phyloP scores from a whole-genome alignment of 2,113 vertebrate genomes.

The Tachycineta bicolor region DNA sequence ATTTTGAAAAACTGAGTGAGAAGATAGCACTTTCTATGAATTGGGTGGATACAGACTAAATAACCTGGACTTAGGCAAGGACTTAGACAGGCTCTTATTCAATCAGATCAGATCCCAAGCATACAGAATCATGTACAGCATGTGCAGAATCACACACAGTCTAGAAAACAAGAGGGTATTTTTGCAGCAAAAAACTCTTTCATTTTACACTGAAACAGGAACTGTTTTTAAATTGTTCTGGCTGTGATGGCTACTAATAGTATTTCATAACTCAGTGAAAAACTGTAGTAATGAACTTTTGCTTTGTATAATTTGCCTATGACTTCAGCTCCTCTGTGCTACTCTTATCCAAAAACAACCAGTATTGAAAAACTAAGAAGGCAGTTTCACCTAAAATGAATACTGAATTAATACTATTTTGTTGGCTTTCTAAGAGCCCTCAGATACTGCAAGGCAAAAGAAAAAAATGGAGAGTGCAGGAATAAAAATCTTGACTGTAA shows the following conservation, averaged over 20 bases:
- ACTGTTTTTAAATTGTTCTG: background rate
- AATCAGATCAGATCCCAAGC: background rate
- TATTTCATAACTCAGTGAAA: constrained; percentile 27
- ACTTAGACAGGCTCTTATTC: background rate
- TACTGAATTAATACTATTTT: background rate
- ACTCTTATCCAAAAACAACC: background rate
- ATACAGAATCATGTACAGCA: no score
- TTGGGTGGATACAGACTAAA: background rate
- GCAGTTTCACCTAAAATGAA: background rate
- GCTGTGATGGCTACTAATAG: background rate
- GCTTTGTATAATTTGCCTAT: background rate
- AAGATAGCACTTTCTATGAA: background rate
- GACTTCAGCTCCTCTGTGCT: constrained; percentile 21
- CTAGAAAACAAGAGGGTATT: background rate
- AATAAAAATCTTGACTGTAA: constrained; percentile 45
- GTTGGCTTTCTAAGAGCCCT: constrained; percentile 6
- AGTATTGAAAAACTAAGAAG: background rate
- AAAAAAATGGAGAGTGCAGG: background rate
- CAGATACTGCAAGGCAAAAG: background rate
- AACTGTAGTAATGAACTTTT: background rate
- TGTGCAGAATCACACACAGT: background rate
- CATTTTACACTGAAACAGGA: constrained; percentile 31
- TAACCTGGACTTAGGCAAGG: background rate
- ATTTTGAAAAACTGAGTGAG: background rate
- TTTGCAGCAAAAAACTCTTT: background rate